Percentiles rank a stretch among this genome's conserved stretches.
phyloP scores from a whole-genome alignment of 1,140 invertebrate genomes.

The Epicauta chinensis region DNA sequence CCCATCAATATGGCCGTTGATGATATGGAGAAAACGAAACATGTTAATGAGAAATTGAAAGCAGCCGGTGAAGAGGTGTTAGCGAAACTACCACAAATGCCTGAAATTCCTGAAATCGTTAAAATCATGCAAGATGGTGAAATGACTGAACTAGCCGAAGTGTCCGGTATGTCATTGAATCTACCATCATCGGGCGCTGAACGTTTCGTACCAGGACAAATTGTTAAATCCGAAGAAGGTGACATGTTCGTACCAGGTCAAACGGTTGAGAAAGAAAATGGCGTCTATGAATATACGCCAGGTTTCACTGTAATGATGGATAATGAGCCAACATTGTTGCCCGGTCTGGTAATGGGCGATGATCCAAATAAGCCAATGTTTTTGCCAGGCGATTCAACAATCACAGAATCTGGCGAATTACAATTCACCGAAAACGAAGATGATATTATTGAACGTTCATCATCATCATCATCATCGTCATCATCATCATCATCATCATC shows the following conservation, averaged over 20 bases:
- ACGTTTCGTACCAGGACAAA: constrained; percentile 52
- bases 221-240: constrained; percentile 59
- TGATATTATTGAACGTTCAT: constrained; percentile 23
- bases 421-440: constrained; percentile 40
- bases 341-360: constrained; percentile 43
- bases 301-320: constrained; percentile 64
- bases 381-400: constrained; percentile 53
- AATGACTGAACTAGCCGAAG: constrained; percentile 50
- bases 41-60: constrained; percentile 51
- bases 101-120: constrained; percentile 56
- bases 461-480: not conserved
- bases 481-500: constrained; percentile 9
- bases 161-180: constrained; percentile 58
- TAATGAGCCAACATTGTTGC: constrained; percentile 58
- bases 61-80: constrained; percentile 46
- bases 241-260: constrained; percentile 66
- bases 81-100: constrained; percentile 52
- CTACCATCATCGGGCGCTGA: constrained; percentile 50
- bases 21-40: constrained; percentile 50
- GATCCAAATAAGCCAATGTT: constrained; percentile 45
- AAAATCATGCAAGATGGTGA: constrained; percentile 56
- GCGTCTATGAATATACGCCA: constrained; percentile 58
- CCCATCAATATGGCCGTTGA: constrained; percentile 44
- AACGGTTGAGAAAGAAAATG: constrained; percentile 57
- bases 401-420: constrained; percentile 47